A percentile compares a stretch with the other conserved stretches of the same genome.
phyloP scores from a whole-genome alignment of 2,888 invertebrate species.

The Synergus japonicus region DNA sequence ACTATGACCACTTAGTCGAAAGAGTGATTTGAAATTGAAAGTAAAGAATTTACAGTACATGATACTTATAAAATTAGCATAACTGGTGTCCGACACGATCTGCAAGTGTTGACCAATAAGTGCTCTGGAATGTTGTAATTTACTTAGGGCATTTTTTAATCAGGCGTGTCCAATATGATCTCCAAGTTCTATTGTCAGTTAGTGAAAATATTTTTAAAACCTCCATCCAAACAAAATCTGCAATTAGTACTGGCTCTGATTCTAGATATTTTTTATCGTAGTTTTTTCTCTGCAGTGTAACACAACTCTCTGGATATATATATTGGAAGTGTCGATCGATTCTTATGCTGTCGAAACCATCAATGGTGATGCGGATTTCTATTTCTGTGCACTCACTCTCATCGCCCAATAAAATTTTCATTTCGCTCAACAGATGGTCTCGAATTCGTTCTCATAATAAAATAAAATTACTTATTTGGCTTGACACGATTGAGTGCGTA shows the following conservation, averaged over 20 bases:
- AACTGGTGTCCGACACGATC: constrained; percentile 53
- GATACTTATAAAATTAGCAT: constrained; percentile 61
- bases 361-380: background rate
- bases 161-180: constrained; percentile 40
- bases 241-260: no score
- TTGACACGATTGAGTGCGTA: background rate
- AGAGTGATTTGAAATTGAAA: constrained; percentile 44
- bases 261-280: background rate
- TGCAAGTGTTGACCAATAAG: constrained; percentile 55
- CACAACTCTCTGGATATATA: background rate
- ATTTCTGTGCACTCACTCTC: background rate
- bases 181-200: background rate
- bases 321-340: background rate
- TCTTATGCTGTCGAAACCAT: background rate
- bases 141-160: constrained; percentile 47
- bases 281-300: background rate
- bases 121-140: constrained; percentile 57
- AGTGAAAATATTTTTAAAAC: background rate
- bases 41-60: constrained; percentile 50
- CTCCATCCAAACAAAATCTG: no score
- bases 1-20: constrained; percentile 29
- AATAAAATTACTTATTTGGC: background rate
- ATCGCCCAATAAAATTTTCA: background rate
- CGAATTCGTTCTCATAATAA: background rate
- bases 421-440: background rate